Percentiles rank a stretch among this genome's conserved stretches.
Conservation (phyloP, 2,888 invertebrate genomes). For the Dryococelus australis region DNA sequence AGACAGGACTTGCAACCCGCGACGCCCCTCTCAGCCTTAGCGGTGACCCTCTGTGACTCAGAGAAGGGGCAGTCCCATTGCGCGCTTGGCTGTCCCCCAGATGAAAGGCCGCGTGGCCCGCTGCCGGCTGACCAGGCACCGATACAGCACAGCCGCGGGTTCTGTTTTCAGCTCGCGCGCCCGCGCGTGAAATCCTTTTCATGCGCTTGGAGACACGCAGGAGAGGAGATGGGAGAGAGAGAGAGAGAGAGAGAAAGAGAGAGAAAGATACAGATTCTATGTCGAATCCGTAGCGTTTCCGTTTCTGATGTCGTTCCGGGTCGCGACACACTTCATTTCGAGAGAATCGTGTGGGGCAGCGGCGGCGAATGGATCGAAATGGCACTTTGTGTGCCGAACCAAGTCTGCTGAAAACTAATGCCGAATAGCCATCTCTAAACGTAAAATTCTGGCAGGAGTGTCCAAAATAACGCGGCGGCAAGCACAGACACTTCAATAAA, state of each 20-base stretch:
- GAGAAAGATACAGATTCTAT: background rate
- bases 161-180: background rate
- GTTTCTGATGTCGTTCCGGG: background rate
- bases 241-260: background rate
- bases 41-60: background rate
- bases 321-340: background rate
- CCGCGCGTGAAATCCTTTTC: background rate
- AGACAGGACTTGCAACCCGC: background rate
- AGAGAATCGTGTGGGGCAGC: background rate
- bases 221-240: background rate
- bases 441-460: no score
- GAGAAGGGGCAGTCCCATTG: background rate
- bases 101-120: background rate
- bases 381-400: no score
- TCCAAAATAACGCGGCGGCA: no score
- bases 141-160: background rate
- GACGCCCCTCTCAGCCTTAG: background rate
- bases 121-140: background rate
- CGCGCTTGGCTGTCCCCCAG: background rate
- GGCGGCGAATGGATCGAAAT: no score
- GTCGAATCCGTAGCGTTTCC: background rate
- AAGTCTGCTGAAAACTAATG: no score
- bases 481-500: no score
- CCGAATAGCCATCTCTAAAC: no score
- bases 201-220: background rate